Base-by-base conservation (phyloP, 2,888 invertebrate species). In the Drosophila maculinotata region DNA sequence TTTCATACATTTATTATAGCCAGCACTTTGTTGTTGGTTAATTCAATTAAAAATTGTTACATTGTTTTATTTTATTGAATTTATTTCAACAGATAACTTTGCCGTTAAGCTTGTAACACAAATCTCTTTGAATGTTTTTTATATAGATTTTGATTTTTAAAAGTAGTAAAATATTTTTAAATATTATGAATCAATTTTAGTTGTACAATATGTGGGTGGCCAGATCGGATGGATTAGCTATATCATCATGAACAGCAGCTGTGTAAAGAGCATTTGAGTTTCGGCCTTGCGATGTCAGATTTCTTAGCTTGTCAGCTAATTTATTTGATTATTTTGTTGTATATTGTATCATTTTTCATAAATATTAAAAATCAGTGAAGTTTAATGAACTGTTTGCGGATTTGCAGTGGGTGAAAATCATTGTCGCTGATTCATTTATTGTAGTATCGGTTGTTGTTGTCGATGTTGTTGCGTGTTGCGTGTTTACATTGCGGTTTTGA, bases 321-420 rank as follows among this genome's bases (percentile, higher is more conserved):
- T 84, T 78, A 66, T 69, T 86, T 84, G 63, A 60, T 68, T 69
- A 9, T 65, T 52, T 57, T 74, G 59, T 69, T 62, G 30, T 31
- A 57, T 80, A 80, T 83, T 84, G 63, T 53, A 80, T 86, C 70
- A 65, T 63, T 70, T 58, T 47, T 58, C 53, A 76, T 63, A 59
- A 57, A 31, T 65, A 65, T 63, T 58, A 49, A 65, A 53, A 62
- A 44, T 45, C 45, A 52, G 6, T 15, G 36, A 59, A 83, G 80
- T 81, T 85, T 87, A 82, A 75, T 82, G 87, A 81, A 81, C 87
- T 63, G 53, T 42, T 69, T 28, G 51, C 71, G 69, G 79, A 68
- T 79, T 87, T 69, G 67, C 63, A 47, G 87, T 81, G 48, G 79
- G 85, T 58, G 86, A 87, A 87, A 81, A 82, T 72, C 68, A 74